Conservation (phyloP, 2,888 invertebrate genomes). For the Kuschelorhynchus macadamiae region DNA sequence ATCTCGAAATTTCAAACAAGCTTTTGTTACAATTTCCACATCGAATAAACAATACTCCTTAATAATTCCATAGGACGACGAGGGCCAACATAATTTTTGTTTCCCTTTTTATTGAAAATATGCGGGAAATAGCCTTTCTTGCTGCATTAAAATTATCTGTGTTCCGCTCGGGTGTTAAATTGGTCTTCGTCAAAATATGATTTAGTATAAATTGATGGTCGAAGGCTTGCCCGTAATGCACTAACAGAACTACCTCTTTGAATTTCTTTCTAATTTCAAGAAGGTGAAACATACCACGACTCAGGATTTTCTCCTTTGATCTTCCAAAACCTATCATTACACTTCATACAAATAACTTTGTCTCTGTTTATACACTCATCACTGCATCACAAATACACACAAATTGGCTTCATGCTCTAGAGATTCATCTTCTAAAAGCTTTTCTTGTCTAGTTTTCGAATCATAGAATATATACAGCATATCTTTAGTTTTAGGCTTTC, state of each 20-base stretch:
- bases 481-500: neutral
- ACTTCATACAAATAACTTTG: no score
- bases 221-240: neutral
- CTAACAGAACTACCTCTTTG: neutral
- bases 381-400: conserved; percentile 1
- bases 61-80: conserved; percentile 23
- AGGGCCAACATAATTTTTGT: neutral
- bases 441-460: neutral
- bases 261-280: no score
- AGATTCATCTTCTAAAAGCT: neutral
- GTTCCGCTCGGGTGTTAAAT: neutral
- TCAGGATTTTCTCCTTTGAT: no score
- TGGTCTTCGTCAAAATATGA: neutral
- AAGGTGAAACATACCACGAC: no score
- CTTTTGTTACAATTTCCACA: conserved; percentile 56
- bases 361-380: no score
- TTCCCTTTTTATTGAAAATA: neutral
- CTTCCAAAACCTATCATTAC: no score
- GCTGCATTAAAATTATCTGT: neutral
- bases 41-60: conserved; percentile 51
- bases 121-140: neutral
- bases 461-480: conserved; percentile 9
- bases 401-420: neutral
- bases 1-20: conserved; percentile 42
- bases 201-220: conserved; percentile 39